A percentile compares a stretch with the other conserved stretches of the same genome.
Conservation (phyloP, 2,888 invertebrate genomes). For the Lucinisca nassula region DNA sequence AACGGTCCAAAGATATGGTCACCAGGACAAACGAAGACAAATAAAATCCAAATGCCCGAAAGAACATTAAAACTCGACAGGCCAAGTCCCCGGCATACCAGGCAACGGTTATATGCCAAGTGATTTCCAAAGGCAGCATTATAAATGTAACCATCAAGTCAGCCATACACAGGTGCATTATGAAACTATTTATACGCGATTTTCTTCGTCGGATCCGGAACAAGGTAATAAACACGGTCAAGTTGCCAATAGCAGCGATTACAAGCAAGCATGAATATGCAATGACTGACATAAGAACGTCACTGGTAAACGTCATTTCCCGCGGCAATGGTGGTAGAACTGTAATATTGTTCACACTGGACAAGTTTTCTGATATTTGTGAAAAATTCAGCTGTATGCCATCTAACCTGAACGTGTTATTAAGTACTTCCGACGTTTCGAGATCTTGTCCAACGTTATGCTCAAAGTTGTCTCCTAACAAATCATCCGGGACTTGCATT, state of each 20-base stretch:
- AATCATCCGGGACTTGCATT: slow-evolving; percentile 3
- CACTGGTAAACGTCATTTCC: slow-evolving; percentile 96
- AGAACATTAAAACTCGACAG: slow-evolving; percentile 92
- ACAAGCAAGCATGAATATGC: slow-evolving; percentile 91
- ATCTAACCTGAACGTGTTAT: background rate
- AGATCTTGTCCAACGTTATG: background rate
- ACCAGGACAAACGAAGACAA: slow-evolving; percentile 92
- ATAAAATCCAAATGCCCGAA: slow-evolving; percentile 93
- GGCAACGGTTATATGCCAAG: slow-evolving; percentile 92
- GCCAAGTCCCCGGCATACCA: slow-evolving; percentile 93
- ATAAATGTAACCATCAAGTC: slow-evolving; percentile 94
- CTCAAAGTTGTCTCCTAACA: slow-evolving; percentile 15
- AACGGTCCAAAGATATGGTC: slow-evolving; percentile 93
- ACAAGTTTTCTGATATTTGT: background rate
- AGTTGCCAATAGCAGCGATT: slow-evolving; percentile 95
- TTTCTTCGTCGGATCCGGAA: slow-evolving; percentile 91
- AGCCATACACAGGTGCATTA: slow-evolving; percentile 93
- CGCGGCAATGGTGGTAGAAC: slow-evolving; percentile 57
- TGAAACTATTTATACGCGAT: slow-evolving; percentile 92
- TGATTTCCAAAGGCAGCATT: slow-evolving; percentile 91
- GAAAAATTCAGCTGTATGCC: background rate
- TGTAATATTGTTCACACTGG: background rate
- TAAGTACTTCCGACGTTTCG: too few species aligned
- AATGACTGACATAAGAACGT: slow-evolving; percentile 94
- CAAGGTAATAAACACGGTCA: slow-evolving; percentile 92